Conservation (phyloP, 64 coral and sea anemone species). For the Dendrophyllia cribrosa region DNA sequence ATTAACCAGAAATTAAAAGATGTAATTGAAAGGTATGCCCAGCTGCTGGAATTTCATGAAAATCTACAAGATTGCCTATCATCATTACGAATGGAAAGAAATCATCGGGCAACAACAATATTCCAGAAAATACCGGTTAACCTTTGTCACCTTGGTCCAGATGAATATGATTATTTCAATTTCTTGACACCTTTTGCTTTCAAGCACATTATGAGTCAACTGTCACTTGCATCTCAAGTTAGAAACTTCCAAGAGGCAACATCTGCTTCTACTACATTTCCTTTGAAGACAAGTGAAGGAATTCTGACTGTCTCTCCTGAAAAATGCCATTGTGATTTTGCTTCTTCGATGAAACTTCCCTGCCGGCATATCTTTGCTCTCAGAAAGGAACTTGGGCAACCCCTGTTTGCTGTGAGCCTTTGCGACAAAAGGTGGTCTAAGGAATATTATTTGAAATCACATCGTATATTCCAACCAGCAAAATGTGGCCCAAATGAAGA, state of each 20-base stretch:
- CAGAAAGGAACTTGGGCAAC: background rate
- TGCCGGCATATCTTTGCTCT: conserved; percentile 45
- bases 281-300: conserved; percentile 21
- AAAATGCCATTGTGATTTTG: conserved; percentile 49
- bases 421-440: conserved; percentile 58
- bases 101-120: no score
- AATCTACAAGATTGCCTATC: no score
- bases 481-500: conserved; percentile 1
- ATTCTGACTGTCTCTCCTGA: background rate
- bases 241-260: background rate
- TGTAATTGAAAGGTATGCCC: conserved; percentile 49
- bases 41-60: no score
- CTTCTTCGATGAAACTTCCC: conserved; percentile 50
- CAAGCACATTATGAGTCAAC: no score
- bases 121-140: no score
- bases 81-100: no score
- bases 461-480: conserved; percentile 35
- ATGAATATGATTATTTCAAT: no score
- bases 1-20: conserved; percentile 72
- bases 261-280: background rate
- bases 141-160: no score
- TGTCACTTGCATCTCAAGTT: no score
- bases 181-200: no score
- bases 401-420: no score
- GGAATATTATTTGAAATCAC: conserved; percentile 27